Base-by-base conservation (phyloP, 1,140 invertebrate genomes). In the Saccostrea echinata region DNA sequence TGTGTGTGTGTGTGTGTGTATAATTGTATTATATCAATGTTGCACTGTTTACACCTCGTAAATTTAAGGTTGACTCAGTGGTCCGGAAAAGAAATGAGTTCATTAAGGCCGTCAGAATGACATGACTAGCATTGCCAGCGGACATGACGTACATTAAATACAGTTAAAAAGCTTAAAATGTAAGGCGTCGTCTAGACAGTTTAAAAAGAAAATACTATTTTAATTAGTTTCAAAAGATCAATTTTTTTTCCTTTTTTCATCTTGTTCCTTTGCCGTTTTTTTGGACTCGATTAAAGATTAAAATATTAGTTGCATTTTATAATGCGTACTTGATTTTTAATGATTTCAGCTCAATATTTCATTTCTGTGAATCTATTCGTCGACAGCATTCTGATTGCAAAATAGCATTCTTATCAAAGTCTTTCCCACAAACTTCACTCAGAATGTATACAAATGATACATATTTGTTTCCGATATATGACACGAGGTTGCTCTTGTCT, bases 111-210 rank as follows among this genome's bases (percentile, higher is more conserved):
- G 24, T 18, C 27, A 76, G 68, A 33, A 13, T 33, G 68, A 76
- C 68, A 76, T 30, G 64, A 76, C 8, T 33, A 30, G 55, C 13
- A 30, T 33, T 76, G 68, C 68, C 68, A 76, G 68, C 68, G 68
- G 68, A 76, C 68, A 18, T 76, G 68, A 30, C 30, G 27, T 76
- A 35, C 27, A 76, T 76, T 76, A 76, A 33, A 30, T 30, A 76
- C 55, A 61, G 55, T 61, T 21, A 61, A 21, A 21, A 61, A 16
- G 6, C 13, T 57, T 33, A 8, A 71, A 71, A 64, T 24, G 27
- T 12, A n/a, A 13, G 68, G 68, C 68, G 68, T 76, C 27, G 68
- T 76, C 68, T 76, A 76, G 68, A 76, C 68, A 76, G 8, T 71
- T 30, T 3, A 76, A 76, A 35, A 76, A 30, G 3, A 4, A 27